These are phyloP conservation scores for Rhabdophis nuchalis DNA, from an alignment of 2,797 vertebrate genomes.

Conservation along the genomic window DNA sequence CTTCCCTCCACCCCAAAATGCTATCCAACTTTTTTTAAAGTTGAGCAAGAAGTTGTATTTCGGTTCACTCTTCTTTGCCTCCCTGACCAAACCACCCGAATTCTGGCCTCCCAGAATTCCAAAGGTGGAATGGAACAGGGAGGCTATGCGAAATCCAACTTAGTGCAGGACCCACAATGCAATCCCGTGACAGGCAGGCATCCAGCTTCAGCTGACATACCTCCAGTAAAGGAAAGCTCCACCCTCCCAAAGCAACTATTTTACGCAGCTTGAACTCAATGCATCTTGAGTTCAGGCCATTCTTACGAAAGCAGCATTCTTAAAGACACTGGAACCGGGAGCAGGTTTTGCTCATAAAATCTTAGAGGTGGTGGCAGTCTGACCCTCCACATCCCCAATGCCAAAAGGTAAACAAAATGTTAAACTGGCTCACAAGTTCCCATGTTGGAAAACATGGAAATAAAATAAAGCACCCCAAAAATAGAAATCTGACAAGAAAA, in stretches of 20 bases:
- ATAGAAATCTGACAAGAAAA: conserved; percentile 33
- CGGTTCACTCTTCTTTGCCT: neutral
- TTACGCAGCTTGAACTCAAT: accelerated
- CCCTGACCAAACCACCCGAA: neutral
- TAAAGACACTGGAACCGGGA: neutral
- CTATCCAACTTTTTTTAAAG: neutral
- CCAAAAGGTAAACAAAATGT: conserved; percentile 36
- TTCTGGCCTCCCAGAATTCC: neutral
- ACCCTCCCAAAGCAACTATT: neutral
- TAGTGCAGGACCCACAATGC: neutral
- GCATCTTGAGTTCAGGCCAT: neutral
- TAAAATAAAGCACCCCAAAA: conserved; percentile 49
- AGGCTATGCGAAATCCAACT: neutral
- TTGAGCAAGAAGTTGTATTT: neutral
- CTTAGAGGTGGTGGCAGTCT: neutral
- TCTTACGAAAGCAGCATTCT: neutral
- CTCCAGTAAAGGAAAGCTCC: neutral
- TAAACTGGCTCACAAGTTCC: conserved; percentile 48
- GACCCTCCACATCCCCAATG: neutral
- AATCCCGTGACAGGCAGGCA: neutral
- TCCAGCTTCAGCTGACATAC: neutral
- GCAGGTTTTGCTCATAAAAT: neutral
- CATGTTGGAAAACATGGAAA: conserved; percentile 31
- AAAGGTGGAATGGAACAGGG: neutral
- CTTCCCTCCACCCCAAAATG: neutral